These are phyloP conservation scores for Aurelia aurita DNA, from an alignment of 30 jellyfish, hydroid and myxozoan species.

Conservation along the genomic window DNA sequence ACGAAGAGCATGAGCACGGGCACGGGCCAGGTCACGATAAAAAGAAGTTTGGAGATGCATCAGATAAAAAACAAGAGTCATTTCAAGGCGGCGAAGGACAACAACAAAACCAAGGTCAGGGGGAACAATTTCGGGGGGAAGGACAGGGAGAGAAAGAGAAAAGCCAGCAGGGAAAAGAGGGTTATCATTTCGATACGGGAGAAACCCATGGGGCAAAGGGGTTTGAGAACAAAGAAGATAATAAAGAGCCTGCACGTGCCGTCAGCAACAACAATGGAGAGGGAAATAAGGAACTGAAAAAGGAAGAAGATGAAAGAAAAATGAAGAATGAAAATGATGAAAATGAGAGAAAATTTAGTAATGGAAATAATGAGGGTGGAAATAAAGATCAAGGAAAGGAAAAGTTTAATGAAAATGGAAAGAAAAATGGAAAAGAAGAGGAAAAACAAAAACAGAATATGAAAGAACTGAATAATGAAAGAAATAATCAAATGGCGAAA, in stretches of 20 bases:
- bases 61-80: slow-evolving; percentile 17
- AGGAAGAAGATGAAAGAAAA: slow-evolving; percentile 32
- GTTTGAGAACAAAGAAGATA: slow-evolving; percentile 27
- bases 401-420: slow-evolving; percentile 7
- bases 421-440: neutral
- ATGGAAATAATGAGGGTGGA: slow-evolving; percentile 7
- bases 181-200: slow-evolving; percentile 17
- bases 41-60: slow-evolving; percentile 3
- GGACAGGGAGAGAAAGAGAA: slow-evolving; percentile 31
- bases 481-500: no score
- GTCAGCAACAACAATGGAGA: neutral
- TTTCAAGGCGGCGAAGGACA: neutral
- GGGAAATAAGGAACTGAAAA: slow-evolving; percentile 2
- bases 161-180: slow-evolving; percentile 1
- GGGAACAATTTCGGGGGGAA: slow-evolving; percentile 10
- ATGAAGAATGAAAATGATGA: slow-evolving; percentile 20
- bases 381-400: neutral
- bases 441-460: neutral
- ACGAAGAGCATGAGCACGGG: slow-evolving; percentile 48
- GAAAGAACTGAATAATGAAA: slow-evolving; percentile 3
- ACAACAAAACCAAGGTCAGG: neutral
- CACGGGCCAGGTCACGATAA: neutral
- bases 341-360: neutral
- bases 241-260: slow-evolving; percentile 19
- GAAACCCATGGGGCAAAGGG: slow-evolving; percentile 9